These are phyloP conservation scores for Coracopsis vasa DNA, from an alignment of 2,113 vertebrate genomes.

Conservation along the genomic window DNA sequence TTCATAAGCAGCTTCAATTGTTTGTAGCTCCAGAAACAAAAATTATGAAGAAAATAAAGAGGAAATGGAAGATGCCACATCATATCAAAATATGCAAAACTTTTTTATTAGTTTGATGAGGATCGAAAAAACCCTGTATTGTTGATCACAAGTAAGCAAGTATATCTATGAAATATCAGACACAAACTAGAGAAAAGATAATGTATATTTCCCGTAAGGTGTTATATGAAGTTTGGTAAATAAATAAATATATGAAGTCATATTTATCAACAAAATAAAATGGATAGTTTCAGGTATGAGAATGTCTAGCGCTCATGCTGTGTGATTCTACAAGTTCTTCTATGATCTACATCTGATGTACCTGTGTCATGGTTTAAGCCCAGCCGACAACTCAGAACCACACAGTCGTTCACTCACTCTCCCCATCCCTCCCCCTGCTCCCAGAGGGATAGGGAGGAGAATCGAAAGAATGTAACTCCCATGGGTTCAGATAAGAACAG, in stretches of 20 bases:
- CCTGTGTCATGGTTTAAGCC: too few relatives aligned
- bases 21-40: background rate
- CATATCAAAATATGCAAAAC: background rate
- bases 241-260: background rate
- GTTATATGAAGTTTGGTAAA: background rate
- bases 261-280: background rate
- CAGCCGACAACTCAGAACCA: too few relatives aligned
- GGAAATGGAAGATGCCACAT: background rate
- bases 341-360: background rate
- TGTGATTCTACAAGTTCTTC: background rate
- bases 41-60: background rate
- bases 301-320: background rate
- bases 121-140: background rate
- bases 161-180: background rate
- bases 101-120: background rate
- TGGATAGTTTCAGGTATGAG: background rate
- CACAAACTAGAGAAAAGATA: background rate
- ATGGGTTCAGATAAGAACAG: too few relatives aligned
- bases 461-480: too few relatives aligned
- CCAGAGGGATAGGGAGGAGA: too few relatives aligned
- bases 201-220: background rate
- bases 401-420: too few relatives aligned
- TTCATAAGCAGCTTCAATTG: background rate
- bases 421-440: too few relatives aligned
- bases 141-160: background rate